These are phyloP conservation scores for Branchipolynoe longqiensis DNA, from an alignment of 2,888 invertebrate genomes.

Conservation along the genomic window DNA sequence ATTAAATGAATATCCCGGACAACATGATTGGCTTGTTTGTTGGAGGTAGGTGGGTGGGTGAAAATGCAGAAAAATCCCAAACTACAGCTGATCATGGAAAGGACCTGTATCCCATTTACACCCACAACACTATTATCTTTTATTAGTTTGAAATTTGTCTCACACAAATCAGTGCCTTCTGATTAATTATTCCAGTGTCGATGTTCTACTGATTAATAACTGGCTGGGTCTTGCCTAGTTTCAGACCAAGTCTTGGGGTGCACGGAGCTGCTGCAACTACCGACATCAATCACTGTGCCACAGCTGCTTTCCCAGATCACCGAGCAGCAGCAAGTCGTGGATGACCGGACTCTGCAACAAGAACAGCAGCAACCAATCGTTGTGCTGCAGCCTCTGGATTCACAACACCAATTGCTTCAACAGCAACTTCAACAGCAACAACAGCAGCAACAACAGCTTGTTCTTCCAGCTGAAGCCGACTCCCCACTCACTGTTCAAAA, in stretches of 20 bases:
- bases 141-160: too few relatives aligned
- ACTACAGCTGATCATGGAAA: too few relatives aligned
- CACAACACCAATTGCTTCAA: constrained; percentile 15
- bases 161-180: too few relatives aligned
- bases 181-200: too few relatives aligned
- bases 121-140: too few relatives aligned
- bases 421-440: constrained; percentile 18
- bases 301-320: neutral
- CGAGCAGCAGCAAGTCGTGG: neutral
- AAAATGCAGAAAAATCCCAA: too few relatives aligned
- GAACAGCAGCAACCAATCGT: neutral
- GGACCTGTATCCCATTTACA: too few relatives aligned
- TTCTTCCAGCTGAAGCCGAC: neutral
- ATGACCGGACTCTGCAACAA: neutral
- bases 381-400: constrained; percentile 10
- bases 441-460: constrained; percentile 8
- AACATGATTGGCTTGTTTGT: too few relatives aligned
- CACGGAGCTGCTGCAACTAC: constrained; percentile 16
- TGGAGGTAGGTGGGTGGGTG: too few relatives aligned
- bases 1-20: too few relatives aligned
- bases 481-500: too few relatives aligned
- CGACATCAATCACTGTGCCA: neutral
- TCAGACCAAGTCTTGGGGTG: neutral
- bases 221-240: neutral
- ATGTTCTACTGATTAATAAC: neutral